Conservation (phyloP, 2,113 vertebrate genomes). For the Lycaon pictus region DNA sequence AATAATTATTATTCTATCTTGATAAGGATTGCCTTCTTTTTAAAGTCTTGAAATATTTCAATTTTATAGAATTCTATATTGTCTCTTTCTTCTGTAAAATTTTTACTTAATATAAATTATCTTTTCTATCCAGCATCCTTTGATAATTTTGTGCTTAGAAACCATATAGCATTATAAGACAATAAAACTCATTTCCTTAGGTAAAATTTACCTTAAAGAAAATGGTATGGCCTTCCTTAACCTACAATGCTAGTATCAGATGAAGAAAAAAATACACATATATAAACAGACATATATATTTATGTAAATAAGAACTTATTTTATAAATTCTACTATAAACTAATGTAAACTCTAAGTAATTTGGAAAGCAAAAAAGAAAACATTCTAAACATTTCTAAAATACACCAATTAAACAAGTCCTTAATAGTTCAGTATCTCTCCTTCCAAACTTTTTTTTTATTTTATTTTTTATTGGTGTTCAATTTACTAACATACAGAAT, state of each 20-base stretch:
- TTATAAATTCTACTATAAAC: slow-evolving; percentile 24
- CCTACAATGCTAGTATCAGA: neutral
- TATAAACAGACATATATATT: neutral
- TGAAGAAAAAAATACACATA: neutral
- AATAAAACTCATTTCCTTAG: neutral
- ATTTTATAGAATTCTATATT: neutral
- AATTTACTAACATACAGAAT: no score
- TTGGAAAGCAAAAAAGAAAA: slow-evolving; percentile 29
- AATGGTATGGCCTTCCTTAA: neutral
- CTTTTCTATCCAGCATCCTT: neutral
- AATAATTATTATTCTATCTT: neutral
- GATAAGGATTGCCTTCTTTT: neutral
- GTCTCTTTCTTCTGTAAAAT: neutral
- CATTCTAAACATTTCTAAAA: neutral
- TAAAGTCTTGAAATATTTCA: neutral
- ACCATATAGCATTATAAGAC: neutral
- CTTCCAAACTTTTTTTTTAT: neutral
- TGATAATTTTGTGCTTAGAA: slow-evolving; percentile 35
- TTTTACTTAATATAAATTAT: neutral
- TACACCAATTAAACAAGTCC: neutral
- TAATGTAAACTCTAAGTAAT: neutral
- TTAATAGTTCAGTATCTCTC: neutral
- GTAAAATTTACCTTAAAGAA: slow-evolving; percentile 13
- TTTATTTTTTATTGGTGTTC: no score
- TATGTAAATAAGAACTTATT: neutral